Evolutionary conservation across 2,888 invertebrate species (phyloP).

Genomic region (Drosophila quinaria): DNA sequence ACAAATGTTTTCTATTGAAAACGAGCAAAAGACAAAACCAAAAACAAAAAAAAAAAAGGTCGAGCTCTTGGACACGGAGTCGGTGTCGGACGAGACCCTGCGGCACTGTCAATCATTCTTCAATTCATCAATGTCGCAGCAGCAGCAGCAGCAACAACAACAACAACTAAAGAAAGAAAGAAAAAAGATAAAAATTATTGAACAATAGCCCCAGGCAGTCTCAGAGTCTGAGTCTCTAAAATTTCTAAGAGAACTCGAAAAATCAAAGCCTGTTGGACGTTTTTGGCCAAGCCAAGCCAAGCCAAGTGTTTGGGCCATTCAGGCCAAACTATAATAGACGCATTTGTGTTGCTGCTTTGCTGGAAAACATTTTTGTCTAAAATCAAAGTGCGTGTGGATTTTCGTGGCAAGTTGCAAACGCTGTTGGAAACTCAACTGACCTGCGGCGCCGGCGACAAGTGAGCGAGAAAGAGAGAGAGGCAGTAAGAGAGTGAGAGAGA

Average conservation of each 20-base stretch:
- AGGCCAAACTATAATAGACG: slow-evolving; percentile 1
- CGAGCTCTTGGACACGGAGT: slow-evolving; percentile 3
- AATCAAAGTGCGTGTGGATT: slow-evolving; percentile 66
- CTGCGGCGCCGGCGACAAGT: slow-evolving; percentile 79
- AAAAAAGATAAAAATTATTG: slow-evolving; percentile 11
- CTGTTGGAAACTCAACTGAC: slow-evolving; percentile 66
- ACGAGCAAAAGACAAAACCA: slow-evolving; percentile 2
- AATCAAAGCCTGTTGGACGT: slow-evolving; percentile 41
- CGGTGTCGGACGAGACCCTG: slow-evolving; percentile 43
- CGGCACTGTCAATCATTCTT: slow-evolving; percentile 77
- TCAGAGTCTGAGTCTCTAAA: not conserved
- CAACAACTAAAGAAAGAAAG: slow-evolving; percentile 26
- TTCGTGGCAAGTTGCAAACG: slow-evolving; percentile 58
- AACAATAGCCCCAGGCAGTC: slow-evolving; percentile 57
- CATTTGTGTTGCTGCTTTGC: slow-evolving; percentile 5
- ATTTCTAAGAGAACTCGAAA: slow-evolving; percentile 10
- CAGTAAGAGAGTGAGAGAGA: not conserved
- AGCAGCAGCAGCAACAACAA: slow-evolving; percentile 2
- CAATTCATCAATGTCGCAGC: slow-evolving; percentile 79
- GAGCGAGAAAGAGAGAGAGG: slow-evolving; percentile 22
- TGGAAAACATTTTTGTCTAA: slow-evolving; percentile 24
- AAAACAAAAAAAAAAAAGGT: slow-evolving; percentile 9
- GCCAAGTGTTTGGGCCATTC: slow-evolving; percentile 24
- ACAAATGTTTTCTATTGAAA: slow-evolving; percentile 77
- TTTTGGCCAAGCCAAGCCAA: slow-evolving; percentile 17